Percentiles rank a stretch among this genome's conserved stretches.
Conservation (phyloP, 2,797 vertebrate species). For the Sebastiscus tertius region DNA sequence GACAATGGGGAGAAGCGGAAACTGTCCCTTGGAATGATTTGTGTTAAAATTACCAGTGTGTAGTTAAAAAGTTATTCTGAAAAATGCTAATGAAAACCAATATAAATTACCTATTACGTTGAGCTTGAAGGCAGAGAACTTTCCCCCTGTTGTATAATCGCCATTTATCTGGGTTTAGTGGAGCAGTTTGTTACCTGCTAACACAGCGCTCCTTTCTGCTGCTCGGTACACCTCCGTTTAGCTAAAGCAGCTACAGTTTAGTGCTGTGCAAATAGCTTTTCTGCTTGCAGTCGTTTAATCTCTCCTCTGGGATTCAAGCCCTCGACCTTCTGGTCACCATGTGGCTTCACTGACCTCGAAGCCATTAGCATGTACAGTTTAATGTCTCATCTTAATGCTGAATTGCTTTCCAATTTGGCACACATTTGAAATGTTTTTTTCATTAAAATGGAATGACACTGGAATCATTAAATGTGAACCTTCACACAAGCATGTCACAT, state of each 20-base stretch:
- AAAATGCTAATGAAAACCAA: conserved; percentile 40
- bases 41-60: conserved; percentile 13
- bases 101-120: conserved; percentile 18
- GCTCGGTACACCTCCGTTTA: neutral
- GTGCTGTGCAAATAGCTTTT: conserved; percentile 7
- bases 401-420: conserved; percentile 17
- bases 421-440: neutral
- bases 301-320: conserved; percentile 18
- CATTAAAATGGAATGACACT: conserved; percentile 27
- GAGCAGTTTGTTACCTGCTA: conserved; percentile 23
- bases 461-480: conserved; percentile 23
- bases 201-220: neutral
- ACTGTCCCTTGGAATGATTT: conserved; percentile 20
- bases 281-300: conserved; percentile 6
- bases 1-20: conserved; percentile 30
- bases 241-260: neutral
- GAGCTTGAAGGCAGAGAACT: conserved; percentile 20
- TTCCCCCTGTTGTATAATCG: neutral
- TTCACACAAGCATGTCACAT: neutral
- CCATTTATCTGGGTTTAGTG: conserved; percentile 36
- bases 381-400: conserved; percentile 8
- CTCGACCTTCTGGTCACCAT: conserved; percentile 21
- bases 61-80: conserved; percentile 31
- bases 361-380: conserved; percentile 20
- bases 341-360: neutral